Percentiles rank a stretch among this genome's conserved stretches.
Evolutionary conservation across 2,888 invertebrate species (phyloP).

Genomic region (Acleris emargana): DNA sequence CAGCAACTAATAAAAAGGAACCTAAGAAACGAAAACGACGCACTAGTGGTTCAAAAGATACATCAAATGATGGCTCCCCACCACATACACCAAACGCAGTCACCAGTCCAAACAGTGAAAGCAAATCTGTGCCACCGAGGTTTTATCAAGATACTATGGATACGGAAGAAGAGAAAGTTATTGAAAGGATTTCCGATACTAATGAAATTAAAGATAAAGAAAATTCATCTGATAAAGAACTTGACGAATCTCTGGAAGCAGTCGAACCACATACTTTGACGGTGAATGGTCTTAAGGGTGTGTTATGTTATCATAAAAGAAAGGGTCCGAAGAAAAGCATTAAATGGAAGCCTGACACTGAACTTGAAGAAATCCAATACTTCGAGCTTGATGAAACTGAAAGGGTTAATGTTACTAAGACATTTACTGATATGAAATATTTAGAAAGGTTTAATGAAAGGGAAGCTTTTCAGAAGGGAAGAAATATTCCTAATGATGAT

Average conservation of each 20-base stretch:
- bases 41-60: conserved; percentile 87
- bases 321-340: conserved; percentile 92
- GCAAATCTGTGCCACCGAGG: conserved; percentile 85
- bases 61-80: conserved; percentile 77
- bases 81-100: conserved; percentile 80
- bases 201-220: conserved; percentile 56
- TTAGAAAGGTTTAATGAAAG: conserved; percentile 94
- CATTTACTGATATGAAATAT: conserved; percentile 95
- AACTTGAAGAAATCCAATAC: conserved; percentile 92
- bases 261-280: conserved; percentile 72
- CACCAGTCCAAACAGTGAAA: conserved; percentile 73
- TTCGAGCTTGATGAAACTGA: conserved; percentile 98
- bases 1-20: conserved; percentile 89
- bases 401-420: conserved; percentile 96
- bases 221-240: conserved; percentile 51
- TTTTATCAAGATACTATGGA: conserved; percentile 97
- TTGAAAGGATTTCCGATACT: conserved; percentile 56
- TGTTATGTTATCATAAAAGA: conserved; percentile 88
- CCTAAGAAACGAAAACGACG: conserved; percentile 91
- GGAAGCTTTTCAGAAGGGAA: conserved; percentile 90
- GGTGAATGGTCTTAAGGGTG: conserved; percentile 87
- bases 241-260: conserved; percentile 65
- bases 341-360: conserved; percentile 91
- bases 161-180: conserved; percentile 82
- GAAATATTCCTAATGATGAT: conserved; percentile 90